Evolutionary conservation across 2,888 invertebrate genomes (phyloP).

Genomic region (Uloborus plumipes): DNA sequence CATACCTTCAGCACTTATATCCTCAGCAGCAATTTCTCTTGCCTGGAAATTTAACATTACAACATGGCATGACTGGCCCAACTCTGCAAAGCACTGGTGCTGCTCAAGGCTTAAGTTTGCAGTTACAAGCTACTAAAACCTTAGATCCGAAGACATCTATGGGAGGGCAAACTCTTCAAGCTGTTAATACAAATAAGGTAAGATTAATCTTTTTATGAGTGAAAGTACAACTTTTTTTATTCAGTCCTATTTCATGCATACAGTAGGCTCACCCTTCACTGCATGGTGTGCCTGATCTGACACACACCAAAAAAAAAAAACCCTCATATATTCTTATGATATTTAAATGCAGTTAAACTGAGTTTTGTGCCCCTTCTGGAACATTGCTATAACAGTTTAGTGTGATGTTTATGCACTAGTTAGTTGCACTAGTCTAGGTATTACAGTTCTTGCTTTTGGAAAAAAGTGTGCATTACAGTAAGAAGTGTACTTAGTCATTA

Average conservation of each 20-base stretch:
- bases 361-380: no score
- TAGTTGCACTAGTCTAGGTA: no score
- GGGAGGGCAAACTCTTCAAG: constrained; percentile 37
- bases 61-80: constrained; percentile 73
- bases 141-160: constrained; percentile 41
- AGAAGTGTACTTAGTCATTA: no score
- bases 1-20: constrained; percentile 84
- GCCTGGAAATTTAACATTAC: constrained; percentile 82
- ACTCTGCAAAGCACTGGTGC: constrained; percentile 52
- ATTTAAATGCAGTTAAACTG: no score
- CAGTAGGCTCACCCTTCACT: no score
- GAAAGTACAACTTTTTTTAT: not conserved
- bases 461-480: no score
- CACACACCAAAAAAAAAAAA: no score
- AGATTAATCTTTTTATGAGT: not conserved
- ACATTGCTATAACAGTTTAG: no score
- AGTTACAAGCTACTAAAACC: constrained; percentile 77
- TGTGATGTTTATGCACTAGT: no score
- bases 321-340: no score
- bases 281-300: no score
- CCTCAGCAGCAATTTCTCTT: constrained; percentile 80
- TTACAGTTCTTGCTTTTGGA: no score
- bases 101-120: constrained; percentile 78
- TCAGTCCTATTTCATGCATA: not conserved
- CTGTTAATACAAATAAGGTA: constrained; percentile 55